These are phyloP conservation scores for Drosophila rellima DNA, from an alignment of 2,888 invertebrate species.

Conservation along the genomic window DNA sequence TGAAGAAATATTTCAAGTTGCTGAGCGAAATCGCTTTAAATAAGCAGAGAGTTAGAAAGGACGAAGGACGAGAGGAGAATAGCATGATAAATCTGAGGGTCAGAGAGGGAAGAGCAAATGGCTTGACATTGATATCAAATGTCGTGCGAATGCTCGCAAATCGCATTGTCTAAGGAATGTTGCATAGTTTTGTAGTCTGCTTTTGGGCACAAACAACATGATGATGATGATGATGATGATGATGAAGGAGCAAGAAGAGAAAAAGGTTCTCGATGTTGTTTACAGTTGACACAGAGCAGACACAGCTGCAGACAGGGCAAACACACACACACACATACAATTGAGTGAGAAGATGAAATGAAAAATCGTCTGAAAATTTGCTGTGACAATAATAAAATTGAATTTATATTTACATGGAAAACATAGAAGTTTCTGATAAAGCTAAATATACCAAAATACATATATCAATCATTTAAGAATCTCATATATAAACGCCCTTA, in stretches of 20 bases:
- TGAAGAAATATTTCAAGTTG: constrained; percentile 55
- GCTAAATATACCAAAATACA: too few relatives aligned
- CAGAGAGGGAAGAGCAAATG: constrained; percentile 53
- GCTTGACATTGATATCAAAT: constrained; percentile 80
- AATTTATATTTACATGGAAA: constrained; percentile 41
- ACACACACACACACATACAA: constrained; percentile 21
- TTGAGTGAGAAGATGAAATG: constrained; percentile 26
- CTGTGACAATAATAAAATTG: constrained; percentile 55
- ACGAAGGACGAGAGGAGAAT: constrained; percentile 8
- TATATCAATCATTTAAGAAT: neutral
- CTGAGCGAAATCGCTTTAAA: constrained; percentile 63
- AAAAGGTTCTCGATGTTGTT: constrained; percentile 67
- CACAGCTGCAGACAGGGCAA: constrained; percentile 73
- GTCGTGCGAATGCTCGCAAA: constrained; percentile 64
- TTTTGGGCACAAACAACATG: constrained; percentile 49
- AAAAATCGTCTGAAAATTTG: constrained; percentile 57
- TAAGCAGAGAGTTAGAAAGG: constrained; percentile 36
- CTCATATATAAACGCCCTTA: neutral
- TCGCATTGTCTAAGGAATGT: constrained; percentile 60
- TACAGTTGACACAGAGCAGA: constrained; percentile 79
- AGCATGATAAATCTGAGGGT: neutral
- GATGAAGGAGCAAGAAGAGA: constrained; percentile 9
- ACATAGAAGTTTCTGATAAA: constrained; percentile 2
- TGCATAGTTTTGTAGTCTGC: constrained; percentile 63
- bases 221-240: constrained; percentile 40